Evolutionary conservation across 2,888 invertebrate species (phyloP).

Genomic region (Amblyjoppa fuscipennis): DNA sequence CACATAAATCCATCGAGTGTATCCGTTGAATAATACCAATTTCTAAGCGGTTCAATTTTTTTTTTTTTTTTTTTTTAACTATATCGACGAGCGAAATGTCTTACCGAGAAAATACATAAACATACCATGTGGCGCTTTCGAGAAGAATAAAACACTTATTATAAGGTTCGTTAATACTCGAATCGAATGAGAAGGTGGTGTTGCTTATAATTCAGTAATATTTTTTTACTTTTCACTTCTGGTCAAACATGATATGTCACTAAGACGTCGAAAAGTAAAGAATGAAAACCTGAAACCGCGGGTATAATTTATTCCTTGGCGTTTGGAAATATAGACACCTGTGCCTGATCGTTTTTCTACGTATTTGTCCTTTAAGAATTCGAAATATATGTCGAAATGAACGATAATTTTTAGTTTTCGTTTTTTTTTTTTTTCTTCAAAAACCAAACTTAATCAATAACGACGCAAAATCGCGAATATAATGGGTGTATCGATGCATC

Average conservation of each 20-base stretch:
- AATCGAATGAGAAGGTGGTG: neutral
- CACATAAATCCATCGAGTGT: slow-evolving; percentile 12
- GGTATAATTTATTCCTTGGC: neutral
- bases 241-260: neutral
- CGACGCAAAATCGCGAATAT: neutral
- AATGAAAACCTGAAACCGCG: neutral
- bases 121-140: neutral
- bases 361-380: neutral
- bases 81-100: neutral
- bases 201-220: neutral
- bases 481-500: neutral
- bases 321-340: neutral
- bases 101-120: slow-evolving; percentile 8
- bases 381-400: neutral
- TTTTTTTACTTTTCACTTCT: neutral
- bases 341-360: neutral
- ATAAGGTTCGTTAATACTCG: neutral
- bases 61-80: neutral
- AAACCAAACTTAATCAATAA: neutral
- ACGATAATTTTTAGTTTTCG: neutral
- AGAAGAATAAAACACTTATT: neutral
- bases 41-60: slow-evolving; percentile 6
- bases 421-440: neutral
- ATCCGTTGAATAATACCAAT: slow-evolving; percentile 6
- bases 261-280: neutral